phyloP scores from a whole-genome alignment of 2,113 vertebrate genomes.

The Oreochromis aureus region DNA sequence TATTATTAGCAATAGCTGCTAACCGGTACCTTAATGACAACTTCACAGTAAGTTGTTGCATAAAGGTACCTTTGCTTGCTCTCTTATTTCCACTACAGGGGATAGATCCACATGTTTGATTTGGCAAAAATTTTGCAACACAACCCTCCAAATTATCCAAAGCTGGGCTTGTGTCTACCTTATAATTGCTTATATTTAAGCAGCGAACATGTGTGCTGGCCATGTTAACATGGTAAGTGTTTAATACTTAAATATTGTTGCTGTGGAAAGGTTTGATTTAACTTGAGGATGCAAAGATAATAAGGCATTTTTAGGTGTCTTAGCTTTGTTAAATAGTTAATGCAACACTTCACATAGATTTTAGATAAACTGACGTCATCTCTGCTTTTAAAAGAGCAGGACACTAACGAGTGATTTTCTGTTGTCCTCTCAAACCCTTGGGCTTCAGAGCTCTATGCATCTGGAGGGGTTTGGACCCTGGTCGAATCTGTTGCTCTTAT shows the following conservation, averaged over 20 bases:
- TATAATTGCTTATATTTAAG: background rate
- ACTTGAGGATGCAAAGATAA: background rate
- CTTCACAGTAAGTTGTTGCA: background rate
- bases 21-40: background rate
- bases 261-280: background rate
- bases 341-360: background rate
- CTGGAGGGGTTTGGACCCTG: background rate
- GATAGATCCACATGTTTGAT: background rate
- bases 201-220: background rate
- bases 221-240: background rate
- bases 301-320: background rate
- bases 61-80: background rate
- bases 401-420: background rate
- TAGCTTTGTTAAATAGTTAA: background rate
- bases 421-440: background rate
- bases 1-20: background rate
- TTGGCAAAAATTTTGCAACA: accelerated
- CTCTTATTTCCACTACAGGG: background rate
- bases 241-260: background rate
- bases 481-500: background rate
- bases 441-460: background rate
- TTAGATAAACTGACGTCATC: background rate
- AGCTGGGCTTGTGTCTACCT: background rate
- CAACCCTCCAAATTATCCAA: background rate
- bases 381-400: background rate